A percentile compares a stretch with the other conserved stretches of the same genome.
Conservation (phyloP, 2,113 vertebrate genomes). For the Taxidea taxus region DNA sequence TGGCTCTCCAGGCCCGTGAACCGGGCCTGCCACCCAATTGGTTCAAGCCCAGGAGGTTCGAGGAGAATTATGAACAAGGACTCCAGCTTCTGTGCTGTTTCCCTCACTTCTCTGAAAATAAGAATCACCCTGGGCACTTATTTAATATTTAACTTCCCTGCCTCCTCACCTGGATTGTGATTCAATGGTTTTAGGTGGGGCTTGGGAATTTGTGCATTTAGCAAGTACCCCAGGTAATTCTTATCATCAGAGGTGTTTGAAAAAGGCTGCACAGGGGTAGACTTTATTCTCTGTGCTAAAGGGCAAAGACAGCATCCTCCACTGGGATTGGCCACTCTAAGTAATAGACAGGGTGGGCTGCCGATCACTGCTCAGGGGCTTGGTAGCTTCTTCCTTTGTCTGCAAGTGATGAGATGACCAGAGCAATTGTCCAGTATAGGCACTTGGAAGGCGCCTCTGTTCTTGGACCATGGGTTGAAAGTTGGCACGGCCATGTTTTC, state of each 20-base stretch:
- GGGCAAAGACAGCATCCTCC: background rate
- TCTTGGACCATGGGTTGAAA: background rate
- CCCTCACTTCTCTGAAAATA: background rate
- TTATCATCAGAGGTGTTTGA: background rate
- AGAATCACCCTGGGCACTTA: background rate
- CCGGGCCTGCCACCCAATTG: background rate
- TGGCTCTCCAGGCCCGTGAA: background rate
- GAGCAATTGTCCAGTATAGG: fast-evolving
- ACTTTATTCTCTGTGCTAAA: background rate
- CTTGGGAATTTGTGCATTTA: background rate
- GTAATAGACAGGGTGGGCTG: background rate
- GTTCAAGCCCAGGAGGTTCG: background rate
- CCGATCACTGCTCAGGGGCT: fast-evolving
- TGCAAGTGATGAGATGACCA: fast-evolving
- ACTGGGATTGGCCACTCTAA: background rate
- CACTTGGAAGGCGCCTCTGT: background rate
- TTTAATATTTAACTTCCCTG: background rate
- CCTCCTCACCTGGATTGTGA: background rate
- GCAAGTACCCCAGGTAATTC: background rate
- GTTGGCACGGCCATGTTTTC: background rate
- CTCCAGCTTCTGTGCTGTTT: background rate
- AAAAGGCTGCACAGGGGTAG: background rate
- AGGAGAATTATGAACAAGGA: background rate
- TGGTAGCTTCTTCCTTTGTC: background rate
- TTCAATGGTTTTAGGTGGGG: background rate